A percentile compares a stretch with the other conserved stretches of the same genome.
Evolutionary conservation across 2,113 vertebrate genomes (phyloP).

Genomic region (Gymnorhina tibicen): DNA sequence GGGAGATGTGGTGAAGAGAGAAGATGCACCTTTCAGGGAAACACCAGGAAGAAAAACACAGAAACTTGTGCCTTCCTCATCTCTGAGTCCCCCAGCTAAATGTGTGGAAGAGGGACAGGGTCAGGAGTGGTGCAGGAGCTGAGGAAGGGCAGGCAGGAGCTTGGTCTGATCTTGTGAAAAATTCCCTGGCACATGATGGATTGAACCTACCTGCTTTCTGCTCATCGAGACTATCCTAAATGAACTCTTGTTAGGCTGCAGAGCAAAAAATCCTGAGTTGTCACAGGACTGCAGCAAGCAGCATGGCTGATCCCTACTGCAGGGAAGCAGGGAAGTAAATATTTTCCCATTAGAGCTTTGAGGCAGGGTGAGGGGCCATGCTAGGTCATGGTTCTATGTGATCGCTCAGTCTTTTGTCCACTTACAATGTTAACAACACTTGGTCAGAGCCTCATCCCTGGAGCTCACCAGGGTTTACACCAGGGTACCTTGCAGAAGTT

Average conservation of each 20-base stretch:
- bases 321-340: not conserved
- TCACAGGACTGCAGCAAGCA: not conserved
- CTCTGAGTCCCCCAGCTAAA: not conserved
- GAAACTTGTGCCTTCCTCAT: not conserved
- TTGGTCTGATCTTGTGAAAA: not conserved
- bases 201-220: not conserved
- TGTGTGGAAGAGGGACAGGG: not conserved
- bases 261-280: not conserved
- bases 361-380: not conserved
- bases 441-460: not conserved
- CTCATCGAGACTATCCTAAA: not conserved
- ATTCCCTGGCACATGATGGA: not conserved
- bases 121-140: not conserved
- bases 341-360: not conserved
- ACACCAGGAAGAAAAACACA: not conserved
- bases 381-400: not conserved
- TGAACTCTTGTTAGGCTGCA: not conserved
- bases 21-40: not conserved
- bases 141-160: not conserved
- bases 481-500: rapidly evolving
- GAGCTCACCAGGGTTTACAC: not conserved
- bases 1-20: not conserved
- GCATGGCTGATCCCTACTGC: not conserved
- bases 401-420: rapidly evolving
- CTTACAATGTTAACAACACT: not conserved